Evolutionary conservation across 1,140 invertebrate genomes (phyloP), one percentile per base, ranked within the genome.

Genomic region (Chironomus tepperi): DNA sequence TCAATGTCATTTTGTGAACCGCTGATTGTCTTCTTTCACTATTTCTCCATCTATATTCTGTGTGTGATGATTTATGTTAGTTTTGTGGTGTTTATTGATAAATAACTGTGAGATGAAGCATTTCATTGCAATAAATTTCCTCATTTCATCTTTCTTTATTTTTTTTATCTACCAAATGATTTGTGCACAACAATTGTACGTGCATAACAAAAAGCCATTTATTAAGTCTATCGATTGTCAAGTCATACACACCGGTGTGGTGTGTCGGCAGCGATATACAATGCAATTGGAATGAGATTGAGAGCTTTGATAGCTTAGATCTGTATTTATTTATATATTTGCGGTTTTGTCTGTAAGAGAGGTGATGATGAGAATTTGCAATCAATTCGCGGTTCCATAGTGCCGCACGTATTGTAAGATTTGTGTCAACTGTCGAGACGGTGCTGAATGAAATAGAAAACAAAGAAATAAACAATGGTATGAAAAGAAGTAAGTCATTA

Each of bases 321-420:
- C 24, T 34, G 24, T 34, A 34, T 34, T 34, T 34, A 34, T 34
- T 34, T 34, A 34, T 34, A 34, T 34, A 34, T 34, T 34, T 34
- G 24, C 24, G 24, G 24, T 34, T 34, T 34, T 34, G 24, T 34
- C 24, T 34, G 24, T 34, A 34, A 34, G 24, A 34, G 12, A 57
- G 47, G 47, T 57, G 47, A 57, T n/a, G 47, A 57, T 57, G 47
- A 57, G 47, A 57, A 70, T 70, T 70, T 18, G 65, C 65, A 70
- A 70, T 70, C 65, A 70, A 70, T 70, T 70, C 6, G 65, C 65
- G 65, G 65, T 21, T 70, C 9, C 9, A 70, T 34, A 34, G 24
- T 34, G 24, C 24, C 24, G 24, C 24, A 34, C 24, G 24, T n/a
- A 57, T 57, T 57, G n/a, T 15, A 47, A 57, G 47, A 57, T 18